Evolutionary conservation across 2,888 invertebrate genomes (phyloP).

Genomic region (Sacculina carcini): DNA sequence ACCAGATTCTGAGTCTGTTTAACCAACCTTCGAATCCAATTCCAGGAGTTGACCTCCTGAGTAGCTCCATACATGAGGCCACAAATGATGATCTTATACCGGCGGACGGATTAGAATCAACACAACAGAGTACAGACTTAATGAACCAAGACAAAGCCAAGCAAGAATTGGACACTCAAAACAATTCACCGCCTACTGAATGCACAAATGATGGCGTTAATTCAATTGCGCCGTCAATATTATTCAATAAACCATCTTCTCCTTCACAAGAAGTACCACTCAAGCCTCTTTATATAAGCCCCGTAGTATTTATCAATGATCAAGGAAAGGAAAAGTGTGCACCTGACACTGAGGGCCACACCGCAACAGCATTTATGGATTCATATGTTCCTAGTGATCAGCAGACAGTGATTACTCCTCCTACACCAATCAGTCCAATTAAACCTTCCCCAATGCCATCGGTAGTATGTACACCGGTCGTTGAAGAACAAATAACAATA

Average conservation of each 20-base stretch:
- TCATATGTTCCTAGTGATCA: not conserved
- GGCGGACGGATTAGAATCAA: conserved; percentile 3
- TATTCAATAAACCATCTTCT: too few relatives aligned
- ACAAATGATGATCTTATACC: not conserved
- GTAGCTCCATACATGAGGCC: not conserved
- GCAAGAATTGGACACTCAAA: too few relatives aligned
- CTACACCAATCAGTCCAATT: not conserved
- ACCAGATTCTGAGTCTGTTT: conserved; percentile 15
- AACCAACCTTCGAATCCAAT: conserved; percentile 8
- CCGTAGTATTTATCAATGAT: too few relatives aligned
- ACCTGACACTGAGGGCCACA: not conserved
- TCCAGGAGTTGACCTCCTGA: conserved; percentile 10
- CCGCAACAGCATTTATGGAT: not conserved
- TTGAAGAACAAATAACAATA: too few relatives aligned
- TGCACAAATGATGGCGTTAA: too few relatives aligned
- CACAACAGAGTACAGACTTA: not conserved
- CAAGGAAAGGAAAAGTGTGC: too few relatives aligned
- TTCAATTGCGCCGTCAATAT: too few relatives aligned
- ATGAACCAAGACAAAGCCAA: too few relatives aligned
- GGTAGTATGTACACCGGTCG: too few relatives aligned
- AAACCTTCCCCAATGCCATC: not conserved
- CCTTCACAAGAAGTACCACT: too few relatives aligned
- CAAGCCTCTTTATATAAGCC: too few relatives aligned
- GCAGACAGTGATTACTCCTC: not conserved
- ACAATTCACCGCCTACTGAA: too few relatives aligned